Base-by-base conservation (phyloP, 2,888 invertebrate genomes). In the Lycophotia porphyrea region DNA sequence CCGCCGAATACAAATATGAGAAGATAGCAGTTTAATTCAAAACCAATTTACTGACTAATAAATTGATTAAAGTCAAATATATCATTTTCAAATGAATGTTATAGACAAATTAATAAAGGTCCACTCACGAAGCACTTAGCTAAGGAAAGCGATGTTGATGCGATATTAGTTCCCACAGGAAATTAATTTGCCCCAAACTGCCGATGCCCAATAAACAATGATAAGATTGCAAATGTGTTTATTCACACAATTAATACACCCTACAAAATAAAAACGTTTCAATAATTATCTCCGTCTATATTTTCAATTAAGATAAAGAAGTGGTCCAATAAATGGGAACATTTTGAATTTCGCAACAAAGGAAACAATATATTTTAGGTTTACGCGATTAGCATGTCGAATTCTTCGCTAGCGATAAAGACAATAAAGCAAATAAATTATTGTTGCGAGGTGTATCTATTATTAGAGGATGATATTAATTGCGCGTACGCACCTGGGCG, bases 391-490 rank as follows among this genome's bases (percentile, higher is more conserved):
- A 90, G 89, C 78, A 88, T 87, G 88, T 89, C 88, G 88, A 91
- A 89, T 90, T 89, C 81, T 84, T 88, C 85, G 81, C 87, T 86
- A 87, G 88, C 87, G 90, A 92, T 91, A 91, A 92, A 90, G 91
- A 91, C 88, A 92, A 92, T 93, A 93, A 93, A 94, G 93, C 91
- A 93, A 94, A 94, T 94, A 93, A 93, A 93, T 91, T 82, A 81
- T 81, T 78, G 79, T 84, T 88, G 91, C 90, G 88, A 88, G 88
- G 91, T 91, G 88, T 90, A 89, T 91, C 92, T 94, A 93, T 93
- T 95, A 94, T 91, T 93, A 91, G 93, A 93, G 91, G 93, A 93
- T 92, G 92, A 90, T 94, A 94, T 95, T 95, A 95, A 95, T 95
- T 95, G 95, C 94, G 91, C 87, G 76, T 60, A 84, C 93, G 94